Evolutionary conservation across 1,140 invertebrate genomes (phyloP).

Genomic region (Eumaeus atala): DNA sequence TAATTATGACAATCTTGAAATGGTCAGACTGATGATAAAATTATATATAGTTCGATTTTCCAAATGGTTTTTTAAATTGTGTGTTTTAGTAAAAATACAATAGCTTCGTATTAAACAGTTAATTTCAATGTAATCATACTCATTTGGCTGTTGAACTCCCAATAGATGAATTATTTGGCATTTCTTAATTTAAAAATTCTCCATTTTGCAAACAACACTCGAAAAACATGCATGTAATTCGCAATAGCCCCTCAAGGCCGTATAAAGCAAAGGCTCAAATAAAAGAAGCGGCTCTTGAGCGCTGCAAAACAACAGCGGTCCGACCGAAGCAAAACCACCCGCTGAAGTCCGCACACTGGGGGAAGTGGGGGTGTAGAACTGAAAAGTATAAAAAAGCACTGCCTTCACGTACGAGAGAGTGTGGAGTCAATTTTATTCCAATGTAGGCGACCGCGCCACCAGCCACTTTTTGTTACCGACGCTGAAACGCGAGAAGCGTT

Average conservation of each 20-base stretch:
- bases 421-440: constrained; percentile 74
- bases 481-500: constrained; percentile 64
- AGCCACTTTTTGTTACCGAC: constrained; percentile 71
- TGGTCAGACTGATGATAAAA: no score
- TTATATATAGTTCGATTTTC: no score
- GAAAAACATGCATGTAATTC: constrained; percentile 68
- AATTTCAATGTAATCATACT: background rate
- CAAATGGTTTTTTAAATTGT: no score
- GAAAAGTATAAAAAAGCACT: constrained; percentile 63
- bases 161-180: constrained; percentile 58
- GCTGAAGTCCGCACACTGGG: constrained; percentile 59
- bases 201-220: constrained; percentile 66
- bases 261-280: constrained; percentile 66
- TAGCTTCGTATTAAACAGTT: no score
- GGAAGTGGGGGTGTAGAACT: constrained; percentile 43
- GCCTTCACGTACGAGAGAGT: constrained; percentile 70
- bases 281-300: constrained; percentile 70
- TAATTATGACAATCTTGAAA: no score
- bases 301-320: constrained; percentile 68
- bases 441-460: constrained; percentile 69
- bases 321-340: constrained; percentile 69
- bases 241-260: constrained; percentile 61
- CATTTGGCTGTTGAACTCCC: constrained; percentile 37
- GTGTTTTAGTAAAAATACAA: no score
- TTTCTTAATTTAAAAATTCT: constrained; percentile 71